A percentile compares a stretch with the other conserved stretches of the same genome.
phyloP scores from a whole-genome alignment of 2,888 invertebrate species.

The Calliphora vomitoria region DNA sequence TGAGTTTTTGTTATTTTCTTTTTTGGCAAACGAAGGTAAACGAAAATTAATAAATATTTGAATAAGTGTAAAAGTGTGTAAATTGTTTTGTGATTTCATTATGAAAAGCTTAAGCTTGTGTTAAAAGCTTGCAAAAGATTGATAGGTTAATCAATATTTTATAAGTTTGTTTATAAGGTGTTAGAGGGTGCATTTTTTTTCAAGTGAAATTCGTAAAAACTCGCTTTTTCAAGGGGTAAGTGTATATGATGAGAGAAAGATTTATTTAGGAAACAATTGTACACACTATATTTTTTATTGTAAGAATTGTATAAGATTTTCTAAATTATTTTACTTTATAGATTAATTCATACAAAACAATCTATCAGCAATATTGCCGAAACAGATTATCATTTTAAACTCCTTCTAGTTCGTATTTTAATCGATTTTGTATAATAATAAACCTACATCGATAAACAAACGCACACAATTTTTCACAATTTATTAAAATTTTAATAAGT shows the following conservation, averaged over 20 bases:
- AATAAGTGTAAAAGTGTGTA: slow-evolving; percentile 68
- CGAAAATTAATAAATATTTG: slow-evolving; percentile 72
- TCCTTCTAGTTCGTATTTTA: no score
- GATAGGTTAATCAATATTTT: slow-evolving; percentile 70
- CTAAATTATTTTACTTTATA: no score
- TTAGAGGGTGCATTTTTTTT: neutral
- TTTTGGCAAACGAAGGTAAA: slow-evolving; percentile 44
- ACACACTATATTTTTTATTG: no score
- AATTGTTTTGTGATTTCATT: slow-evolving; percentile 65
- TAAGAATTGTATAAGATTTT: no score
- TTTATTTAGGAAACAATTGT: no score
- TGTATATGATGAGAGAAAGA: neutral
- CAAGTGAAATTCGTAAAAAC: neutral
- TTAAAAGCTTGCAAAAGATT: slow-evolving; percentile 58
- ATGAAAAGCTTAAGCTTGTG: slow-evolving; percentile 51
- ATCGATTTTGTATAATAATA: no score
- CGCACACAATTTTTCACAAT: no score
- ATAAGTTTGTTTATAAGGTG: slow-evolving; percentile 13
- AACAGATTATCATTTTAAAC: no score
- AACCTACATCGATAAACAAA: no score
- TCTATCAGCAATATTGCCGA: no score
- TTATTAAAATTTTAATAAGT: no score
- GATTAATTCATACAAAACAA: no score
- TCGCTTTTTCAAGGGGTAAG: neutral
- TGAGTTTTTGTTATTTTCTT: neutral